A percentile compares a stretch with the other conserved stretches of the same genome.
Evolutionary conservation across 2,113 vertebrate species (phyloP).

Genomic region (Crocuta crocuta): DNA sequence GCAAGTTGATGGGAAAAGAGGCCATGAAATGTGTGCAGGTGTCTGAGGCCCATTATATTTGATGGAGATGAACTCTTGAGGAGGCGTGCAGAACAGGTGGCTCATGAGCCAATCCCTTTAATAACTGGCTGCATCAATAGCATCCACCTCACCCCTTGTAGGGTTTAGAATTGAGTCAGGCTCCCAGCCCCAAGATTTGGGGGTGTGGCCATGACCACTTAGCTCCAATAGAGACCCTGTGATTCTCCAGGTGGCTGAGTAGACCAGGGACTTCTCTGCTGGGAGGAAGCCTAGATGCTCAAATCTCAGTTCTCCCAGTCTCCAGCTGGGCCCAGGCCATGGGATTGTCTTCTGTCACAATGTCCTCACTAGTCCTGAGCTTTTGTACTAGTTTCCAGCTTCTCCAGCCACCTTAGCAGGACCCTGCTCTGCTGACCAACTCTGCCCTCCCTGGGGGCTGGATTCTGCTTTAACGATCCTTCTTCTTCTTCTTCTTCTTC

Average conservation of each 20-base stretch:
- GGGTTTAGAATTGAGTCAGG: background rate
- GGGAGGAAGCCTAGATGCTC: background rate
- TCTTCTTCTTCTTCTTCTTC: background rate
- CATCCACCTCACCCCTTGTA: background rate
- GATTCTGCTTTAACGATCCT: background rate
- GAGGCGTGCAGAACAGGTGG: accelerated
- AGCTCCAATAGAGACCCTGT: background rate
- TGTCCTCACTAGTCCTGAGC: background rate
- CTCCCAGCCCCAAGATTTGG: background rate
- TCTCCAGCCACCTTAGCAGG: accelerated
- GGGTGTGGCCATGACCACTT: background rate
- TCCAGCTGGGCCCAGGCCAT: background rate
- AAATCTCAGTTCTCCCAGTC: background rate
- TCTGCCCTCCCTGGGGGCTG: background rate
- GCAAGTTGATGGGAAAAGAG: background rate
- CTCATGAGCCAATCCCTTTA: background rate
- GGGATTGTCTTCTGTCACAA: background rate
- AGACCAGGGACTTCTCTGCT: background rate
- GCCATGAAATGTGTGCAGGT: background rate
- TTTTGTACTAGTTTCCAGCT: background rate
- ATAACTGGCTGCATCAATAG: background rate
- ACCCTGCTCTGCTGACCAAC: no score
- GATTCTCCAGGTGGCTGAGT: background rate
- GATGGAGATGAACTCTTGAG: background rate
- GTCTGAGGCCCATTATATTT: background rate